Evolutionary conservation across 2,797 vertebrate genomes (phyloP).

Genomic region (Manis crassicaudata): DNA sequence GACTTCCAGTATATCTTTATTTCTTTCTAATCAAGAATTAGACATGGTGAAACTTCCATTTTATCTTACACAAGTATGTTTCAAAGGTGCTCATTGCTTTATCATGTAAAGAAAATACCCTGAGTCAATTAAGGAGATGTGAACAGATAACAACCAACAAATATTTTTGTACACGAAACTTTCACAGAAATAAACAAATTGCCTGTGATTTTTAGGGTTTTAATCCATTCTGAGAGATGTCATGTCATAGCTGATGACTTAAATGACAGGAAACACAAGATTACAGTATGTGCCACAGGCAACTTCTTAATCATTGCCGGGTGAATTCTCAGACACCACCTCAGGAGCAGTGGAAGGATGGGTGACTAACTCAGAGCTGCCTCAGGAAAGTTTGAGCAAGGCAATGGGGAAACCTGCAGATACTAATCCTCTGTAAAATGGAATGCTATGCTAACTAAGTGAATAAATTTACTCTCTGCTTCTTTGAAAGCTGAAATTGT

Average conservation of each 20-base stretch:
- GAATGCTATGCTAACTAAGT: slow-evolving; percentile 21
- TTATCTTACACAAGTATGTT: neutral
- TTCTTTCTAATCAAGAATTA: neutral
- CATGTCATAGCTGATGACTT: neutral
- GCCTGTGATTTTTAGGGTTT: neutral
- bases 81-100: neutral
- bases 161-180: neutral
- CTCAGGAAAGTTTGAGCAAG: neutral
- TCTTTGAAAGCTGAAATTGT: slow-evolving; percentile 56
- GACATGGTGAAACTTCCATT: neutral
- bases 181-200: neutral
- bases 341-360: neutral
- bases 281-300: neutral
- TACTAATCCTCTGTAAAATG: neutral
- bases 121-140: neutral
- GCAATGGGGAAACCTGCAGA: neutral
- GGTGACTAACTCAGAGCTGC: neutral
- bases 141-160: neutral
- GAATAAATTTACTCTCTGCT: slow-evolving; percentile 31
- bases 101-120: neutral
- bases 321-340: neutral
- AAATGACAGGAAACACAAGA: neutral
- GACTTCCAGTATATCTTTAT: neutral
- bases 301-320: neutral
- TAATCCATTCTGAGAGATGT: neutral